Conservation (phyloP, 2,113 vertebrate genomes). For the Festucalex cinctus region DNA sequence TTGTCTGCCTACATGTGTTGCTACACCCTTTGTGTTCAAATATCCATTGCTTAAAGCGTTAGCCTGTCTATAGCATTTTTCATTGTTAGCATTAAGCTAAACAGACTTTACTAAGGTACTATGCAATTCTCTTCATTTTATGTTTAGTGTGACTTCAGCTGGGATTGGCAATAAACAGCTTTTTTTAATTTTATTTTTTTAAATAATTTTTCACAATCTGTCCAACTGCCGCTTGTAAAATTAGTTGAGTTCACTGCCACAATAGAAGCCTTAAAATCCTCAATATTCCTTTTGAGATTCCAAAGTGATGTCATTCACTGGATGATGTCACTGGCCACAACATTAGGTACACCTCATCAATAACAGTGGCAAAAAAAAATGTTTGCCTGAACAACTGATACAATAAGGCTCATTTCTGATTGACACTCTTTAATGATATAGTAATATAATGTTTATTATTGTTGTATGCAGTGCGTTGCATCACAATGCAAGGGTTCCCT, state of each 20-base stretch:
- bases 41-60: too few species aligned
- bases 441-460: neutral
- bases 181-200: neutral
- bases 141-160: neutral
- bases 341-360: neutral
- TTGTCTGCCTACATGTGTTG: too few species aligned
- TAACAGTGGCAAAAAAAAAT: neutral
- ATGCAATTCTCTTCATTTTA: too few species aligned
- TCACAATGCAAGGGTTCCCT: neutral
- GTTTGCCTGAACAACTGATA: neutral
- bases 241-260: neutral
- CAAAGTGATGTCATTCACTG: neutral
- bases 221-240: neutral
- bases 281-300: neutral
- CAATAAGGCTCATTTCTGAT: neutral
- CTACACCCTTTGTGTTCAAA: too few species aligned
- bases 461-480: neutral
- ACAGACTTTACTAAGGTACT: neutral
- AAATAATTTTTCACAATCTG: neutral
- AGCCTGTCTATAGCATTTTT: too few species aligned
- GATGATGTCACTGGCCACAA: slow-evolving; percentile 6
- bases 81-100: too few species aligned
- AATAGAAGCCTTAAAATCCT: neutral
- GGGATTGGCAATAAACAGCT: neutral
- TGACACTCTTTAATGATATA: neutral